Evolutionary conservation across 1,140 invertebrate species (phyloP).

Genomic region (Parapsyche elsis): DNA sequence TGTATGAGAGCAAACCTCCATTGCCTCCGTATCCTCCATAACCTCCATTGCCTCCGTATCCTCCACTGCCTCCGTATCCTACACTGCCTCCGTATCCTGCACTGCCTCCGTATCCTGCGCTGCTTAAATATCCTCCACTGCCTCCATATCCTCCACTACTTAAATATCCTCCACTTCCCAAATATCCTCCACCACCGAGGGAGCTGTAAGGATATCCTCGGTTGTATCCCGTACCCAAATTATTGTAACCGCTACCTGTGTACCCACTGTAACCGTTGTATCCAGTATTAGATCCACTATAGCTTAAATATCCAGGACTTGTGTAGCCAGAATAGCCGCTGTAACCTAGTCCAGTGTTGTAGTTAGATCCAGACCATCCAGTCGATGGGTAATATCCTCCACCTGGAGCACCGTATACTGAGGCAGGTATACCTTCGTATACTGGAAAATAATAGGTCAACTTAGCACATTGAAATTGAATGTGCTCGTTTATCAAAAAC

Average conservation of each 20-base stretch:
- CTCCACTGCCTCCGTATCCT: conserved; percentile 37
- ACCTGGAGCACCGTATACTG: conserved; percentile 49
- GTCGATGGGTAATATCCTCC: conserved; percentile 47
- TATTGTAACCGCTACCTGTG: conserved; percentile 20
- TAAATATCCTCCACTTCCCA: conserved; percentile 2
- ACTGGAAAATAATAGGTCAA: conserved; percentile 39
- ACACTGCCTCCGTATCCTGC: conserved; percentile 60
- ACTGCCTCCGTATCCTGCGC: conserved; percentile 26
- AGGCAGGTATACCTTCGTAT: conserved; percentile 43
- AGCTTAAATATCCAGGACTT: conserved; percentile 38
- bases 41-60: conserved; percentile 57
- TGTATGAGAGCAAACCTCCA: conserved; percentile 62
- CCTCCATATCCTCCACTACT: neutral
- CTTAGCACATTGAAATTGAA: neutral
- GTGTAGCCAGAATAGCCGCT: conserved; percentile 39
- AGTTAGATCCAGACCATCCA: conserved; percentile 45
- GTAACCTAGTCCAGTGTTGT: conserved; percentile 40
- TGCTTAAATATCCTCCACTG: conserved; percentile 13
- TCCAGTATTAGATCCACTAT: conserved; percentile 28
- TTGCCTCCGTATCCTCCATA: conserved; percentile 63
- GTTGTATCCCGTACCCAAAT: neutral
- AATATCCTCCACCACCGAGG: neutral
- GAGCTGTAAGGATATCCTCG: neutral
- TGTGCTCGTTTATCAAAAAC: neutral
- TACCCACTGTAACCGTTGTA: neutral